These are phyloP conservation scores for Caenorhabditis sp. DNA, from an alignment of 2,888 invertebrate species.

Conservation along the genomic window DNA sequence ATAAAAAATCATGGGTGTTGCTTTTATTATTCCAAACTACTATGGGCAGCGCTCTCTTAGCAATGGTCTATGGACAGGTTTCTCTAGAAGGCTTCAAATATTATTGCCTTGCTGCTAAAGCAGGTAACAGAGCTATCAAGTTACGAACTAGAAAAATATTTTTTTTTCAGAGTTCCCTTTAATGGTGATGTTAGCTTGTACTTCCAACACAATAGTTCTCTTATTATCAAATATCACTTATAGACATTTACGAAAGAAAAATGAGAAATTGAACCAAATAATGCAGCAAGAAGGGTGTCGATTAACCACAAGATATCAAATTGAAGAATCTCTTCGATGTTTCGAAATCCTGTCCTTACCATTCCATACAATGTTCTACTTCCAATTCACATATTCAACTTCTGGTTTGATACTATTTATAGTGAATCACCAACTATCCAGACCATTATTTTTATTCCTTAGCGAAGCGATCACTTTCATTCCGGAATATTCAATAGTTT, in stretches of 20 bases:
- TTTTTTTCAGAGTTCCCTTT: background rate
- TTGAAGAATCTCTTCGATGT: constrained; percentile 13
- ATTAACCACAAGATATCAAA: constrained; percentile 12
- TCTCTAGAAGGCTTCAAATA: constrained; percentile 7
- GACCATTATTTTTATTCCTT: constrained; percentile 14
- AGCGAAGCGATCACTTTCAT: constrained; percentile 13
- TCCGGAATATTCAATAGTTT: constrained; percentile 12
- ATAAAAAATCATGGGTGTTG: constrained; percentile 8
- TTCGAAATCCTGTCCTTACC: constrained; percentile 9
- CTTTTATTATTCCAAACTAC: constrained; percentile 5
- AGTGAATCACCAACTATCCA: constrained; percentile 7
- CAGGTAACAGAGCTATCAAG: background rate
- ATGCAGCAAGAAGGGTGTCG: constrained; percentile 11
- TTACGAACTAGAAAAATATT: background rate
- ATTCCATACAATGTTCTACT: constrained; percentile 12
- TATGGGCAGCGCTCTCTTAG: background rate
- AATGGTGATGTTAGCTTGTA: constrained; percentile 1
- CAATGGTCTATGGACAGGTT: constrained; percentile 4
- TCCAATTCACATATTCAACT: constrained; percentile 11
- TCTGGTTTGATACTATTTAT: constrained; percentile 8
- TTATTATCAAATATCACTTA: background rate
- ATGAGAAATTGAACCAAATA: constrained; percentile 8
- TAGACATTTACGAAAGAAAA: background rate
- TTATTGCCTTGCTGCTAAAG: constrained; percentile 14
- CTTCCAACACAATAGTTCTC: constrained; percentile 7